Evolutionary conservation across 2,797 vertebrate species (phyloP).

Genomic region (Margarornis squamiger): DNA sequence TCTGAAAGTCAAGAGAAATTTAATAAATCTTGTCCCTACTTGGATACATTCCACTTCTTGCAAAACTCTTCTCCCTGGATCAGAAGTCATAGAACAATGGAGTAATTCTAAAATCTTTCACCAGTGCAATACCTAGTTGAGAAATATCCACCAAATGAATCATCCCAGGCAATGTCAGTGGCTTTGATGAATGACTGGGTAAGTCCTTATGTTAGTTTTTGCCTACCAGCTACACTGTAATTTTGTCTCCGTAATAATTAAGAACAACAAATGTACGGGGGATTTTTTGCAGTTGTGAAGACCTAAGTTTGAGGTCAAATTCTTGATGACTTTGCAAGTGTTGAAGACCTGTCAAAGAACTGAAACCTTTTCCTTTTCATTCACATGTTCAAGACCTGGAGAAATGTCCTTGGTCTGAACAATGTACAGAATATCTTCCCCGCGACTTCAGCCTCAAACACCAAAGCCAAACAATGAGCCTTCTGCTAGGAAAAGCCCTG

Average conservation of each 20-base stretch:
- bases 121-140: constrained; percentile 9
- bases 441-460: neutral
- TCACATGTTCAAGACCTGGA: neutral
- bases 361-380: neutral
- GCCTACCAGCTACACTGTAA: neutral
- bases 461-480: neutral
- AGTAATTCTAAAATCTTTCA: constrained; percentile 1
- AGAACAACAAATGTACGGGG: neutral
- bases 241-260: constrained; percentile 5
- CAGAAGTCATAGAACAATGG: neutral
- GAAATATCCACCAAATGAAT: constrained; percentile 19
- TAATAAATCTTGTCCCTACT: neutral
- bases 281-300: neutral
- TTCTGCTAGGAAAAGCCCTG: neutral
- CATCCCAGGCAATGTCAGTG: neutral
- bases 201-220: neutral
- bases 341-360: neutral
- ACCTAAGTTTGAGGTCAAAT: neutral
- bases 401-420: neutral
- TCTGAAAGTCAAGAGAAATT: neutral
- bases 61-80: constrained; percentile 3
- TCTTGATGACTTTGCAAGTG: neutral
- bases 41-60: neutral
- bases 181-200: neutral
- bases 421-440: neutral